These are phyloP conservation scores for Xestia xanthographa DNA, from an alignment of 2,888 invertebrate species.

Conservation along the genomic window DNA sequence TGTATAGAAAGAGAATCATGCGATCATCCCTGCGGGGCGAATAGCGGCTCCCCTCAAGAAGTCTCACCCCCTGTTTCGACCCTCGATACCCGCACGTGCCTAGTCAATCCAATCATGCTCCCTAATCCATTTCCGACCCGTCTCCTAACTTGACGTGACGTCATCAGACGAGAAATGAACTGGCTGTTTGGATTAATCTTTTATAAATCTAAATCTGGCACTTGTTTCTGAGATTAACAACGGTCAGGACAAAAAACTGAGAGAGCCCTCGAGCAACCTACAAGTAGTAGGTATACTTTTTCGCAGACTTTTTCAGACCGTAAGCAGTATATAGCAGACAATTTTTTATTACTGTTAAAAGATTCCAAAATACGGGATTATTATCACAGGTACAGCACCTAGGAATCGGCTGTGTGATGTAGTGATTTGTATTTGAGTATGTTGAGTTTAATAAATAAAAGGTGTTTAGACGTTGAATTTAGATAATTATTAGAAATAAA, in stretches of 20 bases:
- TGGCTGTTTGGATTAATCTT: not conserved
- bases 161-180: constrained; percentile 2
- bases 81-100: constrained; percentile 44
- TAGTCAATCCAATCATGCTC: constrained; percentile 45
- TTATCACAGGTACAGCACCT: not conserved
- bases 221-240: not conserved
- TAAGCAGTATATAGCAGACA: not conserved
- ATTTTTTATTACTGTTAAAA: not conserved
- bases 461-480: no score
- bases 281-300: not conserved
- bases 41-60: constrained; percentile 10
- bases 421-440: no score
- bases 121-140: constrained; percentile 29
- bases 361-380: not conserved
- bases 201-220: not conserved
- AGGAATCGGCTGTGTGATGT: no score
- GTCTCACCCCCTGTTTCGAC: constrained; percentile 13
- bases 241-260: not conserved
- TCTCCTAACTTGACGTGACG: constrained; percentile 1
- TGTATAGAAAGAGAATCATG: constrained; percentile 12
- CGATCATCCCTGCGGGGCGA: constrained; percentile 3
- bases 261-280: not conserved
- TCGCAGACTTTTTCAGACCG: not conserved
- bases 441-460: no score
- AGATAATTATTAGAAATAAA: no score